Conservation (phyloP, 2,797 vertebrate genomes). For the Merluccius polli region DNA sequence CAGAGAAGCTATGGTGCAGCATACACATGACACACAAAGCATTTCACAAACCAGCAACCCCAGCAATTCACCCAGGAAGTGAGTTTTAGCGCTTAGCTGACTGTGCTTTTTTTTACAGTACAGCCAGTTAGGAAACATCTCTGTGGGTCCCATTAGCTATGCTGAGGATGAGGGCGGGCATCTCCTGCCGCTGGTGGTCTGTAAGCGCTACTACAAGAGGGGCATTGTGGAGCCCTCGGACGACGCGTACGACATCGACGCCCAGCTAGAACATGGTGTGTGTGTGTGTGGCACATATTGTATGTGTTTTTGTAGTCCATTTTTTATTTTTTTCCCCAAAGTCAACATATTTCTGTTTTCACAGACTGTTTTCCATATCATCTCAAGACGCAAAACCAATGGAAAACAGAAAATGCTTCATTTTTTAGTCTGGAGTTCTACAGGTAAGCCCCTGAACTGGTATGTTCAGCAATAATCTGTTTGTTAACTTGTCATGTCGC, state of each 20-base stretch:
- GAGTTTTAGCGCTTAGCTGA: neutral
- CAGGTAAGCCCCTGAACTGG: conserved; percentile 48
- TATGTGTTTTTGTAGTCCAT: neutral
- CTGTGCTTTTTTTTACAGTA: conserved; percentile 54
- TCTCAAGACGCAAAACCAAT: conserved; percentile 49
- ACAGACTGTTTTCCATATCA: conserved; percentile 64
- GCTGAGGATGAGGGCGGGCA: conserved; percentile 67
- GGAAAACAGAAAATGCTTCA: conserved; percentile 61
- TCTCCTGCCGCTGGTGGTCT: conserved; percentile 76
- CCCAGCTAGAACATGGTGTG: conserved; percentile 81
- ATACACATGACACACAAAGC: neutral
- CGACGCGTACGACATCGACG: conserved; percentile 76
- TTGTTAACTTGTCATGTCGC: no score
- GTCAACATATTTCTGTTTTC: conserved; percentile 8
- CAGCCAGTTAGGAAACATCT: conserved; percentile 76
- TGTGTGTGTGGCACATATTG: neutral
- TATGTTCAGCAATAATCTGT: neutral
- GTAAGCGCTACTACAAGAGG: conserved; percentile 84
- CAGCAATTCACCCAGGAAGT: neutral
- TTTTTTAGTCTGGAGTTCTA: conserved; percentile 75
- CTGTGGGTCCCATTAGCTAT: conserved; percentile 83
- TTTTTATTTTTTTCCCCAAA: neutral
- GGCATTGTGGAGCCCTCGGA: conserved; percentile 70
- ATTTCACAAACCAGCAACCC: neutral
- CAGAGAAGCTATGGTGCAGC: neutral